These are phyloP conservation scores for Oryzaephilus surinamensis DNA, from an alignment of 1,140 invertebrate genomes.

Conservation along the genomic window DNA sequence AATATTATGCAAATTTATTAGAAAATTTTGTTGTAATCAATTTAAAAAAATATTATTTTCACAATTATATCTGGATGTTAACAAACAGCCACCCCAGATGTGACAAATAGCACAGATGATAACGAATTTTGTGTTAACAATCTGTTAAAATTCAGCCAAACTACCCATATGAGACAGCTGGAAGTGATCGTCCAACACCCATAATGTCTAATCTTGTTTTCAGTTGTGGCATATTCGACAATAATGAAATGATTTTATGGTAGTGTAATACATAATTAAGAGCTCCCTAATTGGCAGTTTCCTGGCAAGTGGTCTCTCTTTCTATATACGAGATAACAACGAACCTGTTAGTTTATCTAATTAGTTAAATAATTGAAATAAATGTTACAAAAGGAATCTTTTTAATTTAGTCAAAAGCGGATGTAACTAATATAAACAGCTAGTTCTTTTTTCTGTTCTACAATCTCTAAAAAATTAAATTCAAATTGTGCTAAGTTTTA, in stretches of 20 bases:
- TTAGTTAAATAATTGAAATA: too few relatives aligned
- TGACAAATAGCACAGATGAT: slow-evolving; percentile 17
- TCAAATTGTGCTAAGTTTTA: too few relatives aligned
- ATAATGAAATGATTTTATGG: slow-evolving; percentile 14
- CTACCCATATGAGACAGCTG: slow-evolving; percentile 17
- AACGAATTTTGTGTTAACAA: slow-evolving; percentile 21
- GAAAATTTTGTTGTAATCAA: too few relatives aligned
- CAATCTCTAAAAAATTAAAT: too few relatives aligned
- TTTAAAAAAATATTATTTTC: too few relatives aligned
- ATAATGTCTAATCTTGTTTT: slow-evolving; percentile 3
- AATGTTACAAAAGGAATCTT: too few relatives aligned
- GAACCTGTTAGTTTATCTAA: slow-evolving; percentile 13
- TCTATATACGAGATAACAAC: slow-evolving; percentile 10
- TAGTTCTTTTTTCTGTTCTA: too few relatives aligned
- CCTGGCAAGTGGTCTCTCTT: slow-evolving; percentile 26
- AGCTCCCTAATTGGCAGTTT: slow-evolving; percentile 22
- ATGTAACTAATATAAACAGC: too few relatives aligned
- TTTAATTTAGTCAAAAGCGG: too few relatives aligned
- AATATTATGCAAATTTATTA: too few relatives aligned
- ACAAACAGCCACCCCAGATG: too few relatives aligned
- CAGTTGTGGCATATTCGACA: slow-evolving; percentile 5
- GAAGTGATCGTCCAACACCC: slow-evolving; percentile 9
- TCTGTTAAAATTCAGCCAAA: slow-evolving; percentile 23
- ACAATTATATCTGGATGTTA: too few relatives aligned
- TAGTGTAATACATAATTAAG: slow-evolving; percentile 17